Conservation (phyloP, 64 coral and sea anemone species). For the Stichodactyla mertensii region DNA sequence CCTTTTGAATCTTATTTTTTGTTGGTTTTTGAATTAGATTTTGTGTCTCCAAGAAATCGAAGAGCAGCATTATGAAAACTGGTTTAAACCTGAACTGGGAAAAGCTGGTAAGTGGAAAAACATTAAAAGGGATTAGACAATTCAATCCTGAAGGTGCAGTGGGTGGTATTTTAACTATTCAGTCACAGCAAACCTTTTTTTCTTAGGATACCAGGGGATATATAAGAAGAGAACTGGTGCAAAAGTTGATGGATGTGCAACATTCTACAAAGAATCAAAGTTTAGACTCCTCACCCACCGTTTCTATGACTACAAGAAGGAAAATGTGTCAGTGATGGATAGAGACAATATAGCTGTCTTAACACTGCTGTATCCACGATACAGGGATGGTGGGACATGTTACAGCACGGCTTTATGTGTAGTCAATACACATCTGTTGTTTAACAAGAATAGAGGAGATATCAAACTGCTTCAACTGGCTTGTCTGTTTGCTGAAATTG, state of each 20-base stretch:
- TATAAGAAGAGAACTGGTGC: conserved; percentile 88
- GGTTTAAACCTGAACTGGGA: conserved; percentile 68
- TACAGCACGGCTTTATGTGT: conserved; percentile 48
- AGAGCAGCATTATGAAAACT: conserved; percentile 50
- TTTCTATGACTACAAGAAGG: conserved; percentile 55
- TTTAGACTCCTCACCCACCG: conserved; percentile 56
- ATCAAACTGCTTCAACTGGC: conserved; percentile 83
- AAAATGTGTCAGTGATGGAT: conserved; percentile 54
- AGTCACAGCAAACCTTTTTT: not conserved
- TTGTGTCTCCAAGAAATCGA: conserved; percentile 86
- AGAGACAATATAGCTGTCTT: conserved; percentile 79
- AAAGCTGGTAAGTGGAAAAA: conserved; percentile 38
- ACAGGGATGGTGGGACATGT: conserved; percentile 7
- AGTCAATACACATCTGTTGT: conserved; percentile 84
- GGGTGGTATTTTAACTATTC: not conserved
- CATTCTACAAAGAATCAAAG: conserved; percentile 63
- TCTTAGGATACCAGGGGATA: conserved; percentile 60
- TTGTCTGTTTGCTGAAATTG: conserved; percentile 75
- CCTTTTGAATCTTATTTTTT: not conserved
- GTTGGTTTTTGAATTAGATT: conserved; percentile 38
- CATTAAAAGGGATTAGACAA: not conserved
- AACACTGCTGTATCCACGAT: conserved; percentile 45
- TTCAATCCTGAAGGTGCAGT: too few relatives aligned
- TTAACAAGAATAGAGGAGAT: conserved; percentile 88
- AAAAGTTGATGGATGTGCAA: conserved; percentile 87